A percentile compares a stretch with the other conserved stretches of the same genome.
phyloP scores from a whole-genome alignment of 2,888 invertebrate species.

The Drosophila vallismaia region DNA sequence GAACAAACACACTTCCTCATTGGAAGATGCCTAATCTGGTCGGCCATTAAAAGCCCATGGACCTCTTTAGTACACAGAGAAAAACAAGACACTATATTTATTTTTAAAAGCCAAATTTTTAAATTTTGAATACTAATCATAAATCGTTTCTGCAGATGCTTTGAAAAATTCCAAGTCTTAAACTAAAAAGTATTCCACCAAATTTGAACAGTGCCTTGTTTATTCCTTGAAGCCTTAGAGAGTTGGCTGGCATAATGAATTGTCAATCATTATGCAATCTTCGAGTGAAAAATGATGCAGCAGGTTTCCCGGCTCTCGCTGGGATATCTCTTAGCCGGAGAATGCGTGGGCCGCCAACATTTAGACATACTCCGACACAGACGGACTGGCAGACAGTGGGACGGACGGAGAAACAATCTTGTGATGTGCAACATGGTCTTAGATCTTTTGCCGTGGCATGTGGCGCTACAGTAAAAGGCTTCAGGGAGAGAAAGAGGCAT shows the following conservation, averaged over 20 bases:
- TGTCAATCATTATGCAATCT: conserved; percentile 80
- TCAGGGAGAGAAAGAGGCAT: conserved; percentile 40
- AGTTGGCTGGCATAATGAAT: conserved; percentile 67
- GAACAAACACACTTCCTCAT: conserved; percentile 61
- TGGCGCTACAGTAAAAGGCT: conserved; percentile 66
- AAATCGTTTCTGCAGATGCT: too few species aligned
- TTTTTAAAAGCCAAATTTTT: background rate
- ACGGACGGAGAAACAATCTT: conserved; percentile 22
- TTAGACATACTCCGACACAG: conserved; percentile 52
- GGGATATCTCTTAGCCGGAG: conserved; percentile 19
- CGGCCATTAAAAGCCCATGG: conserved; percentile 56
- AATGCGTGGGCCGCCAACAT: conserved; percentile 70
- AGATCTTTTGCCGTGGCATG: conserved; percentile 77
- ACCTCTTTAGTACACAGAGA: conserved; percentile 6
- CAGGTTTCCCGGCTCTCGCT: conserved; percentile 56
- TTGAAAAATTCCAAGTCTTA: background rate
- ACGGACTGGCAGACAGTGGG: conserved; percentile 13
- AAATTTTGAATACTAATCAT: too few species aligned
- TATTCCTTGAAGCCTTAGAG: conserved; percentile 21
- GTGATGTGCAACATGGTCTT: conserved; percentile 54
- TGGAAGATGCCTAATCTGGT: conserved; percentile 64
- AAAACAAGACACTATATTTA: background rate
- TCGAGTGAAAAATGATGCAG: conserved; percentile 76
- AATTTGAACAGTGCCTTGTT: conserved; percentile 14
- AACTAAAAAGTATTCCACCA: background rate